These are phyloP conservation scores for Theodoxus fluviatilis DNA, from an alignment of 2,888 invertebrate genomes.

Conservation along the genomic window DNA sequence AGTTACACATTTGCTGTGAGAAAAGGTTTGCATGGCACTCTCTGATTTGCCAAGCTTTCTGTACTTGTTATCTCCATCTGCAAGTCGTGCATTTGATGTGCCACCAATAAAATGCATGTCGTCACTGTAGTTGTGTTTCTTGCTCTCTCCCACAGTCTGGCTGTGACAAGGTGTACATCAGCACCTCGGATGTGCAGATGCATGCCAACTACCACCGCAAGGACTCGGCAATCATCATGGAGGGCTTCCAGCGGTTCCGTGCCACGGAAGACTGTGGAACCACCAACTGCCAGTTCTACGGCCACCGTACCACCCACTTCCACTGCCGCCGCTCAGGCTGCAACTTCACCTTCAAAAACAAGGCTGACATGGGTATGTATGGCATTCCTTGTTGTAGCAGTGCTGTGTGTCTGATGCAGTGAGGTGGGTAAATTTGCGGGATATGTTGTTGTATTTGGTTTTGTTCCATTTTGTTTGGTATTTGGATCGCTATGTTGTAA, in stretches of 20 bases:
- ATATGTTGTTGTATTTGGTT: neutral
- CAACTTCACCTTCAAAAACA: slow-evolving; percentile 96
- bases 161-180: slow-evolving; percentile 89
- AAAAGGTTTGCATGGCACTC: too few species aligned
- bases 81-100: too few species aligned
- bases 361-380: slow-evolving; percentile 95
- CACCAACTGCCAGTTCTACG: slow-evolving; percentile 88
- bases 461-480: neutral
- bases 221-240: slow-evolving; percentile 95
- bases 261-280: slow-evolving; percentile 96
- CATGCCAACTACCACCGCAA: slow-evolving; percentile 98
- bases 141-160: slow-evolving; percentile 65
- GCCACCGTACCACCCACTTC: slow-evolving; percentile 95
- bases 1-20: too few species aligned
- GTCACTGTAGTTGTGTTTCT: too few species aligned
- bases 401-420: too few species aligned
- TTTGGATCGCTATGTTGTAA: neutral
- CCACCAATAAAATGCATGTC: too few species aligned
- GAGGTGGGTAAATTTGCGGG: too few species aligned
- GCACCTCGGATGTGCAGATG: slow-evolving; percentile 99
- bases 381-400: neutral
- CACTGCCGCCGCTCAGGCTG: slow-evolving; percentile 92
- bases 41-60: too few species aligned
- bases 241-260: slow-evolving; percentile 94
- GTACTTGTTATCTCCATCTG: too few species aligned